Evolutionary conservation across 2,797 vertebrate genomes (phyloP).

Genomic region (Chanos chanos): DNA sequence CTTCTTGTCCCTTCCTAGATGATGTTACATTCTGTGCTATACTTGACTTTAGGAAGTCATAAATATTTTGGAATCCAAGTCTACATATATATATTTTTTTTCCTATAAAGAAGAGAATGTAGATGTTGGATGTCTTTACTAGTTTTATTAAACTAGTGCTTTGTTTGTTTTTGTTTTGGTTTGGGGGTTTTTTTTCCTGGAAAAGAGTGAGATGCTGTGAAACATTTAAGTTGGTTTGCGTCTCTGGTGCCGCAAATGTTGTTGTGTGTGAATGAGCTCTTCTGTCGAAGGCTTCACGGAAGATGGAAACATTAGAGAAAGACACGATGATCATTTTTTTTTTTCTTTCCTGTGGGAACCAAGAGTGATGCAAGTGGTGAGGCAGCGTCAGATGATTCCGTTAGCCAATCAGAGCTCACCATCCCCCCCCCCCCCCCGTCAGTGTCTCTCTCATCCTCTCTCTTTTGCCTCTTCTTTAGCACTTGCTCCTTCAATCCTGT

Average conservation of each 20-base stretch:
- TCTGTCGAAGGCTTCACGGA: not conserved
- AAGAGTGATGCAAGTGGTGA: too few species aligned
- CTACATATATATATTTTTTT: conserved; percentile 57
- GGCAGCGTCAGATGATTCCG: too few species aligned
- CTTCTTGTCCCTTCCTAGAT: conserved; percentile 52
- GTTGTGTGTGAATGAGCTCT: not conserved
- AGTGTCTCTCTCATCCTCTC: not conserved
- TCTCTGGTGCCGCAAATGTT: too few species aligned
- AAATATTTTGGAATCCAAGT: conserved; percentile 47
- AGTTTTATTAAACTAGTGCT: conserved; percentile 46
- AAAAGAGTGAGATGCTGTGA: conserved; percentile 2
- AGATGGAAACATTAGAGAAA: not conserved
- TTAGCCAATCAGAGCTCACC: not conserved
- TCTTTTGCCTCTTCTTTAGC: not conserved
- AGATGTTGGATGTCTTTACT: conserved; percentile 56
- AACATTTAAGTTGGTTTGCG: not conserved
- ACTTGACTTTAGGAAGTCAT: conserved; percentile 58
- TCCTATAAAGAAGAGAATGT: conserved; percentile 53
- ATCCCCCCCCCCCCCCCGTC: conserved; percentile 1
- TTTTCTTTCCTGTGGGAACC: not conserved
- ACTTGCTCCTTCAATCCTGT: conserved; percentile 6
- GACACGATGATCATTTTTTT: not conserved
- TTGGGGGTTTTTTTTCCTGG: conserved; percentile 44
- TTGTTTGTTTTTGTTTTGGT: conserved; percentile 42
- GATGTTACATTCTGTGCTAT: conserved; percentile 65